Percentiles rank a stretch among this genome's conserved stretches.
These are phyloP conservation scores for Orthosia gracilis DNA, from an alignment of 2,888 invertebrate genomes.

Conservation along the genomic window DNA sequence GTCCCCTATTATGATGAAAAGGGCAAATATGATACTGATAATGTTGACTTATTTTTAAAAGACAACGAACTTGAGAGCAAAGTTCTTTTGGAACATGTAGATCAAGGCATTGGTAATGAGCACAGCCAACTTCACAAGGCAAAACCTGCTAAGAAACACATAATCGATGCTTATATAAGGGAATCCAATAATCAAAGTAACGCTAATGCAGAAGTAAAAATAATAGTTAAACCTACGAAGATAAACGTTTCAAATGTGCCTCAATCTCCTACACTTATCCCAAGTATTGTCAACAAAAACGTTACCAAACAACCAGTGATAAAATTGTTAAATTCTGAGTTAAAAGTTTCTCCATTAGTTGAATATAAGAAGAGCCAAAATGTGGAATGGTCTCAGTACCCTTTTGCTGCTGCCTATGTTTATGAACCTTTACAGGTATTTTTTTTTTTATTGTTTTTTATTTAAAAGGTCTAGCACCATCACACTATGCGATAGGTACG, in stretches of 20 bases:
- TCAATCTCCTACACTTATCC: neutral
- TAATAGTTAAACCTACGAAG: constrained; percentile 12
- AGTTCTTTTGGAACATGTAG: constrained; percentile 70
- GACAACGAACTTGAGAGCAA: constrained; percentile 57
- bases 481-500: neutral
- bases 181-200: constrained; percentile 8
- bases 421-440: constrained; percentile 83
- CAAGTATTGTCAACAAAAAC: constrained; percentile 27
- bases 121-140: constrained; percentile 65
- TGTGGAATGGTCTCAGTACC: constrained; percentile 78
- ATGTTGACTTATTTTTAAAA: constrained; percentile 51
- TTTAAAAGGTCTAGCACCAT: neutral
- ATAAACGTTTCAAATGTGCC: constrained; percentile 10
- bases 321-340: constrained; percentile 9
- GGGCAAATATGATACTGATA: constrained; percentile 48
- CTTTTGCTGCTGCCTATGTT: constrained; percentile 83
- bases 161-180: constrained; percentile 54
- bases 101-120: constrained; percentile 64
- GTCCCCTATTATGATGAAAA: constrained; percentile 40
- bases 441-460: neutral
- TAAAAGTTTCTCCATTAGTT: constrained; percentile 1
- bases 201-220: constrained; percentile 5
- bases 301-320: constrained; percentile 15
- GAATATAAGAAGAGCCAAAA: constrained; percentile 34
- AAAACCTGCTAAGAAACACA: constrained; percentile 76